A percentile compares a stretch with the other conserved stretches of the same genome.
phyloP scores from a whole-genome alignment of 2,888 invertebrate species.

The Rhorus exstirpatorius region DNA sequence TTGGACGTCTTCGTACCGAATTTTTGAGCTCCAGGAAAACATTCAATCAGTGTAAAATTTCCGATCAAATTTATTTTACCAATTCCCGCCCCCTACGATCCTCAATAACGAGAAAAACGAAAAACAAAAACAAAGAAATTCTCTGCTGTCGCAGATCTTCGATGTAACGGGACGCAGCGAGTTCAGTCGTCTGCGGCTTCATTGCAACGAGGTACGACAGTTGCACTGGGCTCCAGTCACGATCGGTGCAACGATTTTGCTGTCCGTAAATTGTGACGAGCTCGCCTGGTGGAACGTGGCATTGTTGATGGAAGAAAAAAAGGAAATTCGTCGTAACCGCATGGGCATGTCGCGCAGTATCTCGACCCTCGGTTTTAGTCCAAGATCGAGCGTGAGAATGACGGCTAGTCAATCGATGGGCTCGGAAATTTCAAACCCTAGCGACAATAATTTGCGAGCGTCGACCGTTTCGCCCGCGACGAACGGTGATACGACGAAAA shows the following conservation, averaged over 20 bases:
- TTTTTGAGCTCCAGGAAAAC: too few relatives aligned
- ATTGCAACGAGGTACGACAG: constrained; percentile 78
- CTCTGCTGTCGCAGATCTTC: constrained; percentile 77
- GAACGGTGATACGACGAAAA: constrained; percentile 1
- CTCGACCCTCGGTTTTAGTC: constrained; percentile 70
- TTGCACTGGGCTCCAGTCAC: constrained; percentile 81
- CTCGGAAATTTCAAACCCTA: constrained; percentile 37
- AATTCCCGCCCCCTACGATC: neutral
- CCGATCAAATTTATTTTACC: too few relatives aligned
- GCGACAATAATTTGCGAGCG: constrained; percentile 7
- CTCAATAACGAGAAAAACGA: neutral
- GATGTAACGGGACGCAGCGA: constrained; percentile 72
- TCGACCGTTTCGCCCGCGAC: neutral
- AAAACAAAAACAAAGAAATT: neutral
- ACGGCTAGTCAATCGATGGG: constrained; percentile 71
- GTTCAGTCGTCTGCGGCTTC: constrained; percentile 76
- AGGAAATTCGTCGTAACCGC: constrained; percentile 75
- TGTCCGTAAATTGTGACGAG: constrained; percentile 81
- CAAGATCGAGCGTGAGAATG: constrained; percentile 70
- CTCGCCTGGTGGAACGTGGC: constrained; percentile 83
- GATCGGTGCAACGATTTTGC: constrained; percentile 77
- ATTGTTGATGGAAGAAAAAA: constrained; percentile 67
- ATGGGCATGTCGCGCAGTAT: constrained; percentile 78
- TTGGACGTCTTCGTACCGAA: too few relatives aligned
- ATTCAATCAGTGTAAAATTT: too few relatives aligned